Evolutionary conservation across 2,113 vertebrate species (phyloP).

Genomic region (Lagenorhynchus albirostris): DNA sequence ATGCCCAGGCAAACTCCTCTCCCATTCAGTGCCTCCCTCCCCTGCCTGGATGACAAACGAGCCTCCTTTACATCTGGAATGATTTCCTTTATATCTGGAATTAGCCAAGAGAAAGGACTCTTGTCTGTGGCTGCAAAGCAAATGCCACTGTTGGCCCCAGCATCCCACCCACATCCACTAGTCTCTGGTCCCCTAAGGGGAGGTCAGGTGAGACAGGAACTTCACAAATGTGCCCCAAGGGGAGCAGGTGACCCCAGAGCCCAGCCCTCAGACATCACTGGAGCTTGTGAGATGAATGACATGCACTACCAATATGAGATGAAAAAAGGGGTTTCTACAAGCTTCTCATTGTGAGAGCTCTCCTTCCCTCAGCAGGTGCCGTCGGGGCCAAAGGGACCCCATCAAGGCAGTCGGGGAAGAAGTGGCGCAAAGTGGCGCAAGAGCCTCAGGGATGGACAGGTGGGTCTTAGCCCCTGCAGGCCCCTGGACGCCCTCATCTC

Average conservation of each 20-base stretch:
- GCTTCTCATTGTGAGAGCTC: neutral
- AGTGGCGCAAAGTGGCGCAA: neutral
- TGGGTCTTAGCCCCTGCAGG: neutral
- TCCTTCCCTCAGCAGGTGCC: neutral
- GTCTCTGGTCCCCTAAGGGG: neutral
- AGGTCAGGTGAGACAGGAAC: neutral
- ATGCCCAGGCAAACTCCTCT: neutral
- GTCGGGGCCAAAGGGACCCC: neutral
- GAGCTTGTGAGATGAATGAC: neutral
- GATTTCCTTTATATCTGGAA: neutral
- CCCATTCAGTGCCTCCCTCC: neutral
- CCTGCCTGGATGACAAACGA: neutral
- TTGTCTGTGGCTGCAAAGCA: neutral
- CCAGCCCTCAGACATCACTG: neutral
- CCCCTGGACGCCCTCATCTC: neutral
- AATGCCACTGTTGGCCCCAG: neutral
- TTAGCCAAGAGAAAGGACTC: neutral
- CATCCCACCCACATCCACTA: accelerated
- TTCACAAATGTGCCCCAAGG: neutral
- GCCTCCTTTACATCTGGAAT: neutral
- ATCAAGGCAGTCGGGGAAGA: neutral
- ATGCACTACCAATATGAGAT: accelerated
- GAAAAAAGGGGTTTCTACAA: neutral
- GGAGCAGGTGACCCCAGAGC: neutral
- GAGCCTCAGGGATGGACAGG: neutral